A percentile compares a stretch with the other conserved stretches of the same genome.
Evolutionary conservation across 2,888 invertebrate genomes (phyloP).

Genomic region (Tachina grossa): DNA sequence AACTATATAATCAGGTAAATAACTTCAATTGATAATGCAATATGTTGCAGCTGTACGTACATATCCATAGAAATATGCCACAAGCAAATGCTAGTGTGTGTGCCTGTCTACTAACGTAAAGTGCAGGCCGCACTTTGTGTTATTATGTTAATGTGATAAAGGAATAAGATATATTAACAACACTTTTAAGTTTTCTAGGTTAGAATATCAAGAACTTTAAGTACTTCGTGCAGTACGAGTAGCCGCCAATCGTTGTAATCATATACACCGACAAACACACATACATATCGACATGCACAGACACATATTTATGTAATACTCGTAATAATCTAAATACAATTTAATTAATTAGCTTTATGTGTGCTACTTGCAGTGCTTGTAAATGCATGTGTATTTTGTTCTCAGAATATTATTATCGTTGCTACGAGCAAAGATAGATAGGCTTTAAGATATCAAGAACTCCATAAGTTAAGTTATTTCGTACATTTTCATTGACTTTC

Average conservation of each 20-base stretch:
- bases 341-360: slow-evolving; percentile 65
- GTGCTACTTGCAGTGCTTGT: background rate
- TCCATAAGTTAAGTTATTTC: slow-evolving; percentile 35
- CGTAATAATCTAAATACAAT: slow-evolving; percentile 59
- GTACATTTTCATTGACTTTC: background rate
- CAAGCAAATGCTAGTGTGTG: background rate
- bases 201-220: slow-evolving; percentile 31
- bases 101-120: background rate
- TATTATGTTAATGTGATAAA: slow-evolving; percentile 21
- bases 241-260: background rate
- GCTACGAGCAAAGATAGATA: background rate
- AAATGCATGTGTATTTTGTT: background rate
- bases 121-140: background rate
- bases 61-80: background rate
- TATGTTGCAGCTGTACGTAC: slow-evolving; percentile 18
- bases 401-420: background rate
- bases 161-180: slow-evolving; percentile 33
- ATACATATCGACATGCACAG: too few species aligned
- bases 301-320: slow-evolving; percentile 27
- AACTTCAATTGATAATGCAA: slow-evolving; percentile 63
- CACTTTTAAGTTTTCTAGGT: slow-evolving; percentile 49
- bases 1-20: slow-evolving; percentile 48
- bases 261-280: background rate
- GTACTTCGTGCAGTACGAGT: background rate
- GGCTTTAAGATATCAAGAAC: slow-evolving; percentile 34